Evolutionary conservation across 2,113 vertebrate genomes (phyloP).

Genomic region (Pteropus alecto): DNA sequence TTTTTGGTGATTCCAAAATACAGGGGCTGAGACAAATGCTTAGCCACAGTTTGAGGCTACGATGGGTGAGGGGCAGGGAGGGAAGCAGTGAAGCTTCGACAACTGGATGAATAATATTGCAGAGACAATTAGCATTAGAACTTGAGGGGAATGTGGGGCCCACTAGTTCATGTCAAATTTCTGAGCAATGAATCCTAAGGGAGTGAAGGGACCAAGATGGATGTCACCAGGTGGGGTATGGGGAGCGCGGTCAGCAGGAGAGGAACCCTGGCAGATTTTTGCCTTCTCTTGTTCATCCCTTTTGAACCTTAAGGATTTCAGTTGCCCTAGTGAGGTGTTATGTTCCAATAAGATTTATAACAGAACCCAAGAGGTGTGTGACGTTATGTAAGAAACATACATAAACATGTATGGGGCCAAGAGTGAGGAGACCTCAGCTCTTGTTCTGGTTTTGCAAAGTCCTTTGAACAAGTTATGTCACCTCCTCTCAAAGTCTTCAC

Average conservation of each 20-base stretch:
- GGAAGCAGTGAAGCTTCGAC: not conserved
- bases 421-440: not conserved
- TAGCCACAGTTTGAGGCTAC: not conserved
- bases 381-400: not conserved
- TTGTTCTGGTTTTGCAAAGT: not conserved
- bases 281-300: not conserved
- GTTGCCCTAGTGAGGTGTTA: not conserved
- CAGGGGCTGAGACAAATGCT: not conserved
- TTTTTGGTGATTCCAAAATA: not conserved
- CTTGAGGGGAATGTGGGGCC: fast-evolving
- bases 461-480: not conserved
- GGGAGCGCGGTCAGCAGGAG: not conserved
- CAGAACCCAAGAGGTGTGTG: not conserved
- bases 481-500: not conserved
- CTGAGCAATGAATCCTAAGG: not conserved
- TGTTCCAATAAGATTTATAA: not conserved
- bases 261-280: not conserved
- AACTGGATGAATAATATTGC: too few species aligned
- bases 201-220: not conserved
- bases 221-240: not conserved
- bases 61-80: not conserved
- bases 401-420: not conserved
- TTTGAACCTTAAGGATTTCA: not conserved
- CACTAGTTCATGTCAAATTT: not conserved
- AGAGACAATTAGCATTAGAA: fast-evolving